Percentiles rank a stretch among this genome's conserved stretches.
phyloP scores from a whole-genome alignment of 2,797 vertebrate genomes.

The Falco concolor region DNA sequence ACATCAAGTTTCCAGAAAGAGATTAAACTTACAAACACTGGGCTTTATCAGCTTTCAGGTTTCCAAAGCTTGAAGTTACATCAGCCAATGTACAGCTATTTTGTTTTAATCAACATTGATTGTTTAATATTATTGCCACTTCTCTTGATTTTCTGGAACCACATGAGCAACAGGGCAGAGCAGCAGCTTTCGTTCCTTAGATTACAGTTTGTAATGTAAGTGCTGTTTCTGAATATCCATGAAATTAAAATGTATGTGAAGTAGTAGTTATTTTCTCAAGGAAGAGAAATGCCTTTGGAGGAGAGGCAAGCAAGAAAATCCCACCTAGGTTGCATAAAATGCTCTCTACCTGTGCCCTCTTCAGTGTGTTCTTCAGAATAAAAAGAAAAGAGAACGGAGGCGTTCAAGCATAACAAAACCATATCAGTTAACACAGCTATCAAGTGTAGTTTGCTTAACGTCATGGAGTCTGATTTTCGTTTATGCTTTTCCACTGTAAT shows the following conservation, averaged over 20 bases:
- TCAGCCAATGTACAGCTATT: not conserved
- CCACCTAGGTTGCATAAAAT: not conserved
- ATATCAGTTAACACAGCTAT: not conserved
- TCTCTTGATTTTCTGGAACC: not conserved
- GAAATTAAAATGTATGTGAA: not conserved
- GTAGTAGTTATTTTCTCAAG: not conserved
- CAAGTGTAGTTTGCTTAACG: not conserved
- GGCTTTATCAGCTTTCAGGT: not conserved
- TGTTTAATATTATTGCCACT: conserved; percentile 2
- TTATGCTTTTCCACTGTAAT: not conserved
- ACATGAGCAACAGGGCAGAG: not conserved
- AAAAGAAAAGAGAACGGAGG: not conserved
- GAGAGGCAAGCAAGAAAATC: not conserved
- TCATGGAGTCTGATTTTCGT: not conserved
- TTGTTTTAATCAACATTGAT: conserved; percentile 14
- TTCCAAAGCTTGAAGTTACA: not conserved
- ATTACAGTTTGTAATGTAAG: not conserved
- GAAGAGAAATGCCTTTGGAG: not conserved
- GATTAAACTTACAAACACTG: not conserved
- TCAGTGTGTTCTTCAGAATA: not conserved
- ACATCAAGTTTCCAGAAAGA: not conserved
- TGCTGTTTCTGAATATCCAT: not conserved
- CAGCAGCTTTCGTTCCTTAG: not conserved
- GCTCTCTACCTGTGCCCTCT: not conserved
- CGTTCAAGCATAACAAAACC: not conserved